Base-by-base conservation (phyloP, 2,113 vertebrate genomes). In the Seriola quinqueradiata region DNA sequence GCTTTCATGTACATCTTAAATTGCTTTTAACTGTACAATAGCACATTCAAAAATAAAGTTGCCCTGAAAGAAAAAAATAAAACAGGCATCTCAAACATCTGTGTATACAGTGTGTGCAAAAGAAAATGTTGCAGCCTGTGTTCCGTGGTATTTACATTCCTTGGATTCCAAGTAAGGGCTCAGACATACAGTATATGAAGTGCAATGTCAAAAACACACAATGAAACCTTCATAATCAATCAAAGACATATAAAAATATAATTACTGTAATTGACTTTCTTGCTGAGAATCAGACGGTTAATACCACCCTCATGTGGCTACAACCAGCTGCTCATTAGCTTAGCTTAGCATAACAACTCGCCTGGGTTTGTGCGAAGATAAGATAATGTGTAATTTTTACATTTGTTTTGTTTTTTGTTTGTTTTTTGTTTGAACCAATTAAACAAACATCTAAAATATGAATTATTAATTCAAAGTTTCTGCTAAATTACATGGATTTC, bases 181-280 rank as follows among this genome's bases (percentile, higher is more conserved):
- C 25, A 72, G 3, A 42, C 58, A 42, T 5, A 23, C 7, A 42
- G 7, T 42, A 42, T 8, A 42, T 36, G 38, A 5, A 38, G 12
- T 4, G 19, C 12, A 17, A n/a, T 2, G 5, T 54, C 6, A 52
- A 44, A 59, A 42, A 57, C 9, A 79, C 36, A 25, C 25, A 19
- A 19, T 28, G 21, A 25, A 65, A 28, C 9, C 11, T 61, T 84
- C 36, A 70, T 8, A 82, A 60, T 58, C 17, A 28, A 2, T 69
- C 50, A 80, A 58, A 73, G 17, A 54, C 32, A 38, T 34, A 63
- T 21, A 87, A 7, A 59, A 48, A 42, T 42, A 42, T 42, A 42
- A 42, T 28, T 2, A 28, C 28, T 28, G 28, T 28, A 28, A 28
- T 6, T 42, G 40, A 8, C 10, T 11, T 11, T 42, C 10, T 11